Evolutionary conservation across 1,140 invertebrate species (phyloP).

Genomic region (Tetranychus cinnabarinus): DNA sequence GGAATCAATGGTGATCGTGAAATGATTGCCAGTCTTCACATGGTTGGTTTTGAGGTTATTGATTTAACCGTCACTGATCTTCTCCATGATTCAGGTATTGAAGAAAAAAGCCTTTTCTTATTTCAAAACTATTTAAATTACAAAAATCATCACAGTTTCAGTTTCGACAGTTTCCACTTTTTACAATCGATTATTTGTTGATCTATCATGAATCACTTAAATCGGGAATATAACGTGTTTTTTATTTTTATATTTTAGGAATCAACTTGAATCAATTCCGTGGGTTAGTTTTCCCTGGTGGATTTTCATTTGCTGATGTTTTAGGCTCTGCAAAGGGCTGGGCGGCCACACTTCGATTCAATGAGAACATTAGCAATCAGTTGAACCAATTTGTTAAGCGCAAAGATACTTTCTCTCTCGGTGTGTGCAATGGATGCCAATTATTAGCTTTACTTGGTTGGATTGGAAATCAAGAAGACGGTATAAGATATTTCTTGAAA

Average conservation of each 20-base stretch:
- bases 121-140: neutral
- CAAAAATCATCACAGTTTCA: neutral
- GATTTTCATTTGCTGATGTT: conserved; percentile 94
- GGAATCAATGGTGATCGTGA: conserved; percentile 89
- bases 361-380: conserved; percentile 35
- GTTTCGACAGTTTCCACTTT: conserved; percentile 10
- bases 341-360: conserved; percentile 68
- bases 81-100: conserved; percentile 17
- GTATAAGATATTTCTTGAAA: neutral
- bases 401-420: conserved; percentile 71
- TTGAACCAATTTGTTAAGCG: conserved; percentile 44
- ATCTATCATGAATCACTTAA: too few relatives aligned
- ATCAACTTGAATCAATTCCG: conserved; percentile 51
- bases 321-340: conserved; percentile 84
- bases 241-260: conserved; percentile 14
- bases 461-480: conserved; percentile 15
- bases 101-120: neutral
- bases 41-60: conserved; percentile 70
- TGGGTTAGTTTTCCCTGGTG: conserved; percentile 81
- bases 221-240: too few relatives aligned
- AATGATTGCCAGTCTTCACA: conserved; percentile 78
- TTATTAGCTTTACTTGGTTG: conserved; percentile 51
- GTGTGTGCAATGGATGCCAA: conserved; percentile 94
- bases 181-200: neutral
- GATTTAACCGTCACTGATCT: conserved; percentile 81